A percentile compares a stretch with the other conserved stretches of the same genome.
These are phyloP conservation scores for Dromococcyx pavoninus DNA, from an alignment of 2,797 vertebrate genomes.

Conservation along the genomic window DNA sequence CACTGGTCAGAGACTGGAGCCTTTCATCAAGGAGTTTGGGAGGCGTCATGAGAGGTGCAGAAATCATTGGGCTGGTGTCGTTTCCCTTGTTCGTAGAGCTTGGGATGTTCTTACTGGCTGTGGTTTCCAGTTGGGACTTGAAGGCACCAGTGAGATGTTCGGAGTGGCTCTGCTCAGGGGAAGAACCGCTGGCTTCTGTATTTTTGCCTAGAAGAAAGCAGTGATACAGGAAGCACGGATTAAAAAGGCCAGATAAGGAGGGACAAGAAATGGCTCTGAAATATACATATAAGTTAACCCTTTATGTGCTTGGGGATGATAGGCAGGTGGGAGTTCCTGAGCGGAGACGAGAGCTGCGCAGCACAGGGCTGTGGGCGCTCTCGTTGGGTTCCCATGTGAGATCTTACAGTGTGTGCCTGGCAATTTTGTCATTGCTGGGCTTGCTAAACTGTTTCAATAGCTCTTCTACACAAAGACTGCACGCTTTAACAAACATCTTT, in stretches of 20 bases:
- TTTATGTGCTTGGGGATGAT: background rate
- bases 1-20: background rate
- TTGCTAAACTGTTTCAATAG: background rate
- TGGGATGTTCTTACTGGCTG: background rate
- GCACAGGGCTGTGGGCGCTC: background rate
- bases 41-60: background rate
- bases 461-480: background rate
- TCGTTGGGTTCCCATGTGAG: background rate
- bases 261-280: background rate
- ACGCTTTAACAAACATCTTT: background rate
- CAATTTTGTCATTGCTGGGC: slow-evolving; percentile 4
- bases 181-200: background rate
- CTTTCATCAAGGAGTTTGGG: background rate
- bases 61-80: background rate
- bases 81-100: background rate
- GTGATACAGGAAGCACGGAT: background rate
- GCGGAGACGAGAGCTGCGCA: fast-evolving
- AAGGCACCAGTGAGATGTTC: background rate
- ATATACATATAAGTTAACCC: background rate
- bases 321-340: fast-evolving
- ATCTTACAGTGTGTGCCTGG: background rate
- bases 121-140: background rate
- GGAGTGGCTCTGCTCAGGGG: background rate
- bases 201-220: background rate
- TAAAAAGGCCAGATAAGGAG: background rate